These are phyloP conservation scores for Dryomyza anilis DNA, from an alignment of 2,888 invertebrate genomes.

Conservation along the genomic window DNA sequence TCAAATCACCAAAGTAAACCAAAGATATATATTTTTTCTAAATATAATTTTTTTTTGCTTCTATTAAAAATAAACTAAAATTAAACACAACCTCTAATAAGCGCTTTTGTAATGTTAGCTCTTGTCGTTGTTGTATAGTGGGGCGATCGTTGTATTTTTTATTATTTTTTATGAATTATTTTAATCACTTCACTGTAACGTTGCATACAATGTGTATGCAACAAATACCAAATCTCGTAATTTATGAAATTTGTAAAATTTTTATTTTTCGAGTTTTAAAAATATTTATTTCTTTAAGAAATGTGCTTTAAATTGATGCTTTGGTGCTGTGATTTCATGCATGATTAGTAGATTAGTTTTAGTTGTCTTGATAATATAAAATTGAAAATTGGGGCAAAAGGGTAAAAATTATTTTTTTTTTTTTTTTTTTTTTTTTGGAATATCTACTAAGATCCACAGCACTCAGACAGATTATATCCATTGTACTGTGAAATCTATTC, in stretches of 20 bases:
- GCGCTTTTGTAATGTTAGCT: constrained; percentile 42
- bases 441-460: too few species aligned
- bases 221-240: neutral
- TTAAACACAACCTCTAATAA: constrained; percentile 4
- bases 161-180: constrained; percentile 18
- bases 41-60: constrained; percentile 17
- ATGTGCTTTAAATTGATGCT: too few species aligned
- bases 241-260: too few species aligned
- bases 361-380: too few species aligned
- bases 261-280: too few species aligned
- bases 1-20: neutral
- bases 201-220: neutral
- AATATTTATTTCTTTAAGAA: neutral
- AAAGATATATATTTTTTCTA: constrained; percentile 36
- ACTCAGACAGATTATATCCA: too few species aligned
- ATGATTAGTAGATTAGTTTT: neutral
- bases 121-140: constrained; percentile 52
- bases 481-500: too few species aligned
- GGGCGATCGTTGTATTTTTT: constrained; percentile 22
- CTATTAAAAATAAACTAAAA: constrained; percentile 22
- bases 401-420: too few species aligned
- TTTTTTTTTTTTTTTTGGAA: too few species aligned
- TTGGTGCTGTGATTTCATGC: neutral
- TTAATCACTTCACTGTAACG: constrained; percentile 13
- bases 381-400: too few species aligned